phyloP scores from a whole-genome alignment of 2,797 vertebrate genomes.

The Crenichthys baileyi region DNA sequence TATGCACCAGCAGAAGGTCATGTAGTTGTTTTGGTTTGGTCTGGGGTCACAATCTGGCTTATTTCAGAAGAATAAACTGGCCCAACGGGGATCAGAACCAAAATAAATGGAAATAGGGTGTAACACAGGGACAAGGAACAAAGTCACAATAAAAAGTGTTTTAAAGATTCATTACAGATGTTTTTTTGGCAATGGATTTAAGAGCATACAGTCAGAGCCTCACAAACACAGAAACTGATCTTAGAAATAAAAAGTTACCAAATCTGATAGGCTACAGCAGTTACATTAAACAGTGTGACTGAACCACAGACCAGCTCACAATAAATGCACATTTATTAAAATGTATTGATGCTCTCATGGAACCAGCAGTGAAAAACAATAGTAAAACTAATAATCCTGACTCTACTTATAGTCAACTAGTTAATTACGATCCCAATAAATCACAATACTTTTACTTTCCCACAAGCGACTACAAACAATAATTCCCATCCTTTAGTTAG shows the following conservation, averaged over 20 bases:
- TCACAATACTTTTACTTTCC: too few relatives aligned
- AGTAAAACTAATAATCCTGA: neutral
- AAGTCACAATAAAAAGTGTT: neutral
- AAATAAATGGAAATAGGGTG: neutral
- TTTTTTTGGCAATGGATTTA: neutral
- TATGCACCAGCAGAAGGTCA: neutral
- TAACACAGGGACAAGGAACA: neutral
- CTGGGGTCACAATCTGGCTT: neutral
- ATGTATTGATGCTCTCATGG: neutral
- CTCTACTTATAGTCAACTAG: neutral
- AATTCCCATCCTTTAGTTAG: neutral
- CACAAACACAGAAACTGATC: neutral
- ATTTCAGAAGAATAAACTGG: neutral
- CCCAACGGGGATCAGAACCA: neutral
- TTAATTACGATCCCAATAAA: too few relatives aligned
- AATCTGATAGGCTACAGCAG: neutral
- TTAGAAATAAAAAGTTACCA: neutral
- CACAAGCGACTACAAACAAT: neutral
- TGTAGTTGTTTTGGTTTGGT: neutral
- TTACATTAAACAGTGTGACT: neutral
- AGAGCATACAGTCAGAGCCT: neutral
- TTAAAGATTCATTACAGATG: neutral
- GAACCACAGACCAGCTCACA: neutral
- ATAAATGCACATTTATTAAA: neutral
- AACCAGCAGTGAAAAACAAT: neutral